Base-by-base conservation (phyloP, 2,888 invertebrate species). In the Ophonus ardosiacus region DNA sequence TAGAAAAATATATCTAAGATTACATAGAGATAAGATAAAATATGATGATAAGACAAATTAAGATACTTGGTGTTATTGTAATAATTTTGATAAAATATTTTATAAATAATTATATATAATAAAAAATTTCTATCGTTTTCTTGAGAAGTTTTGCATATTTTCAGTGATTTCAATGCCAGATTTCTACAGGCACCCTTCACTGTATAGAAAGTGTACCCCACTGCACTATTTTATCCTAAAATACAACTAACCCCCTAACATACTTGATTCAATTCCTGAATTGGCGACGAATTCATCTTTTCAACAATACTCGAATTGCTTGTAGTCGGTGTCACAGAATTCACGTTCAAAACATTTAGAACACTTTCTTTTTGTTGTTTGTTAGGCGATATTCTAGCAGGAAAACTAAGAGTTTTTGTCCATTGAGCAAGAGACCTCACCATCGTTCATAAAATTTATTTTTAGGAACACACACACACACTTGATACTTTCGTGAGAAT, bases 391-490 rank as follows among this genome's bases (percentile, higher is more conserved):
- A 97, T 93, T 91, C 97, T 93, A 89, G 97, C 95, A 86, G 97
- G 97, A 91, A 97, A 97, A 93, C 97, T 97, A 90, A 97, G 93
- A 88, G 97, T 97, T 93, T 97, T 97, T 92, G 97, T 97, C 97
- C 97, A 97, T 93, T 97, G 96, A 86, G 96, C 95, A 90, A 97
- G 93, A 93, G 96, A 97, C 88, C 97, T 96, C 92, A 97, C 97
- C 97, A 97, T 97, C 90, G 92, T 93, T 68, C 68, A 68, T 24
- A 4, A 18, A 17, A 6, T 18, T 18, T 24, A 63, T 24, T 63
- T 13, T 63, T 17, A 18, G 8, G 17, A 61, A 61, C 10, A 10
- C 17, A 59, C 57, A 59, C n/a, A n/a, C n/a, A 59, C n/a, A 59
- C 17, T 10, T 15, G 57, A n/a, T n/a, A 1, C n/a, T 17, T 17